Base-by-base conservation (phyloP, 2,797 vertebrate genomes). In the Cuculus canorus region DNA sequence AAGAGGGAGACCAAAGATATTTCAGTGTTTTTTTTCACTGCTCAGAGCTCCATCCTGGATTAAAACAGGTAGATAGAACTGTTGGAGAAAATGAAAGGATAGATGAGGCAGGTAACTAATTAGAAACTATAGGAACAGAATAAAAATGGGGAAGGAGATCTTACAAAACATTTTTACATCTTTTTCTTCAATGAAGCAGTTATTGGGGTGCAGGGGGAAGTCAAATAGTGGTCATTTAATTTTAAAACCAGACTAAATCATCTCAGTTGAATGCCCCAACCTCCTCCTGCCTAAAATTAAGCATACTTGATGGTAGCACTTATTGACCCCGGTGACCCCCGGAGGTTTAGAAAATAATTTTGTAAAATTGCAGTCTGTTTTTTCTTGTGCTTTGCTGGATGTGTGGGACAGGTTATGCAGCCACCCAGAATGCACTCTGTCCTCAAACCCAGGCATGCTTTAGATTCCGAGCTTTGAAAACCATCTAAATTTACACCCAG, bases 401-500 rank as follows among this genome's bases (percentile, higher is more conserved):
- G 65, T 73, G 90, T 90, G 61, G 18, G 66, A 84, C 68, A 93
- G 53, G 84, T 85, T 94, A 45, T 88, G 69, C 70, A 90, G 86
- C 50, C 61, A 48, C 81, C 86, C 73, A 8, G 64, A 96, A 90
- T 78, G 81, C 48, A 30, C 69, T 95, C 68, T 64, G 77, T 93
- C 78, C 81, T 92, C 68, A 71, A 85, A 95, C 80, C 53, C 53
- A 85, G 43, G 81, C 78, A 45, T 91, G 64, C 72, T 96, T 95
- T 96, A 77, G 81, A 92, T 92, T 93, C 91, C 82, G 63, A 96
- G 93, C 83, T 96, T 96, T 95, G 92, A 91, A 93, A 97, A 96
- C 84, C 88, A 94, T 88, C 94, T 95, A 97, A 96, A 97, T 97
- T 97, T 97, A 97, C 94, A 93, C 86, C 50, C 89, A 78, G 92